Evolutionary conservation across 2,113 vertebrate genomes (phyloP).

Genomic region (Myotis brandtii): DNA sequence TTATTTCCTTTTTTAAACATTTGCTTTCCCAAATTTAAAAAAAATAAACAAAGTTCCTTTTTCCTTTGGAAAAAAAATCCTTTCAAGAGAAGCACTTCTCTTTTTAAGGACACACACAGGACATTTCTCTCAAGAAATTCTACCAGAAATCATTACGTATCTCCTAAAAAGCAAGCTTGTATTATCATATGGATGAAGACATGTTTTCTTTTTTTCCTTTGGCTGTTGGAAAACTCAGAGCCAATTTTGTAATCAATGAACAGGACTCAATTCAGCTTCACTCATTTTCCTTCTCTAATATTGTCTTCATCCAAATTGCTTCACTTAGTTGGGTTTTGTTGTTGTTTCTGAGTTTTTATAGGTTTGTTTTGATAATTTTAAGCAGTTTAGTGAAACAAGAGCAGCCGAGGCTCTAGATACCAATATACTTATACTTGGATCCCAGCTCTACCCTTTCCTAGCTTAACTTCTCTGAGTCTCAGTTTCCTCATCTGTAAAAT

Average conservation of each 20-base stretch:
- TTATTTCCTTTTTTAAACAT: constrained; percentile 61
- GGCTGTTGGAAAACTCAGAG: constrained; percentile 23
- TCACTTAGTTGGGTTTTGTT: background rate
- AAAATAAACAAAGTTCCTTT: constrained; percentile 50
- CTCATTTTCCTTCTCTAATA: background rate
- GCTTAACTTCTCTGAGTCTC: background rate
- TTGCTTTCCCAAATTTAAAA: constrained; percentile 34
- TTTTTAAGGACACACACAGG: background rate
- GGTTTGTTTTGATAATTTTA: constrained; percentile 24
- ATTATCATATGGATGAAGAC: constrained; percentile 23
- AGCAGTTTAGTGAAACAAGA: background rate
- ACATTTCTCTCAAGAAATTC: constrained; percentile 55
- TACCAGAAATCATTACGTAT: constrained; percentile 44
- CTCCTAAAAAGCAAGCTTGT: constrained; percentile 46
- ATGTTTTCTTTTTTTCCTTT: constrained; percentile 1
- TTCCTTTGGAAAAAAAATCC: constrained; percentile 7
- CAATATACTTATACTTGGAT: background rate
- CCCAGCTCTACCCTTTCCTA: background rate
- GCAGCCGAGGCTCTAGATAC: background rate
- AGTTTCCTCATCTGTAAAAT: constrained; percentile 52
- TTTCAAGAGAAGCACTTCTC: constrained; percentile 28
- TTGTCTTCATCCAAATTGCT: background rate
- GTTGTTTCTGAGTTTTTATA: background rate
- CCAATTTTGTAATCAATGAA: background rate
- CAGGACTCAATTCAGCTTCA: background rate